Conservation (phyloP, 2,888 invertebrate genomes). For the Helleia helle region DNA sequence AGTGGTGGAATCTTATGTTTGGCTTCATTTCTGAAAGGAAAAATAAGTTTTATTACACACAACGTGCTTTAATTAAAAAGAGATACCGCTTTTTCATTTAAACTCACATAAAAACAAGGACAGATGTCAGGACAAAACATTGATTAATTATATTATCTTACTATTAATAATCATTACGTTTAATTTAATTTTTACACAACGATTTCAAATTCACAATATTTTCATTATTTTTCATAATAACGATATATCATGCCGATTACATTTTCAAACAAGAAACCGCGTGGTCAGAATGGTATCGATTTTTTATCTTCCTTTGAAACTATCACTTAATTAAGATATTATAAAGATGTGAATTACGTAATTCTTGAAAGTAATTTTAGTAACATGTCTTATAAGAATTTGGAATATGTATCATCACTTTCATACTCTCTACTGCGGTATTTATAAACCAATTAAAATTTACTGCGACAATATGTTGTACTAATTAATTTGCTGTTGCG, state of each 20-base stretch:
- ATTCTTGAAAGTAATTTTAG: background rate
- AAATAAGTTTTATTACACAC: too few species aligned
- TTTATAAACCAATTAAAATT: slow-evolving; percentile 14
- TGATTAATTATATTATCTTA: too few species aligned
- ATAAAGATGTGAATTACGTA: background rate
- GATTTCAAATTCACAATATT: too few species aligned
- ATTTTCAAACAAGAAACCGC: slow-evolving; percentile 3
- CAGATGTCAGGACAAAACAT: too few species aligned
- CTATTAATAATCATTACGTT: too few species aligned
- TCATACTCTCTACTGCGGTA: slow-evolving; percentile 12
- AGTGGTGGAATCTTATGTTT: slow-evolving; percentile 40
- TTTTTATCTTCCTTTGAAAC: background rate
- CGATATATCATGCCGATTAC: background rate
- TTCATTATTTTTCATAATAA: too few species aligned
- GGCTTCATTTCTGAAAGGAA: slow-evolving; percentile 64
- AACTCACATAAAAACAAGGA: too few species aligned
- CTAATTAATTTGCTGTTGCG: slow-evolving; percentile 8
- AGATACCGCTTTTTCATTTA: too few species aligned
- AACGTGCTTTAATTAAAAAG: too few species aligned
- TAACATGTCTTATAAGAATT: background rate
- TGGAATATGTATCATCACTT: background rate
- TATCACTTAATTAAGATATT: slow-evolving; percentile 9
- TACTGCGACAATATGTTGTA: background rate
- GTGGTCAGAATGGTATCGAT: slow-evolving; percentile 1
- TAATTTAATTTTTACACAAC: too few species aligned